Conservation (phyloP, 2,113 vertebrate genomes). For the Parotia lawesii region DNA sequence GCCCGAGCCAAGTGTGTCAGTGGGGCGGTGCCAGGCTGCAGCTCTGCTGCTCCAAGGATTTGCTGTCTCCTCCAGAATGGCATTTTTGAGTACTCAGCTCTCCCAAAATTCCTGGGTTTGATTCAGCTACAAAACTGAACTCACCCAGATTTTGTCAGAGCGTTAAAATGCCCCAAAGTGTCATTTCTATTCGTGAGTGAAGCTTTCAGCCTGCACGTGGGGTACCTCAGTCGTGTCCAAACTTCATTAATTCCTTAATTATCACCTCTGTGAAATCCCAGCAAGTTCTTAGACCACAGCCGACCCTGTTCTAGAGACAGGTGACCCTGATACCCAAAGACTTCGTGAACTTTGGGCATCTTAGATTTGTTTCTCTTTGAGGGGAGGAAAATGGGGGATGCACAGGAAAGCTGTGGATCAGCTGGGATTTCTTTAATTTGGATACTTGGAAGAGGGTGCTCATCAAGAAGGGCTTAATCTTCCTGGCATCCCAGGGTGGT, state of each 20-base stretch:
- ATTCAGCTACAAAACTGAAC: background rate
- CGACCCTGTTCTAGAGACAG: background rate
- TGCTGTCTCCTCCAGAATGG: background rate
- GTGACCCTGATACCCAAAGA: background rate
- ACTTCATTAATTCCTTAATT: background rate
- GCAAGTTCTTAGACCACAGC: background rate
- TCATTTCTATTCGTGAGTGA: background rate
- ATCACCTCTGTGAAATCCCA: background rate
- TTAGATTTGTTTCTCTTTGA: background rate
- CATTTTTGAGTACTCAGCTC: background rate
- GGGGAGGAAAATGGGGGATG: background rate
- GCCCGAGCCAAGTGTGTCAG: background rate
- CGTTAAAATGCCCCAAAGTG: background rate
- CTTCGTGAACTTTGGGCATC: background rate
- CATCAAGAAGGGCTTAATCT: background rate
- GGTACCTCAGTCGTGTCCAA: background rate
- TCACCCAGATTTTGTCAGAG: background rate
- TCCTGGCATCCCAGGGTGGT: too few species aligned
- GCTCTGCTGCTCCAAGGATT: background rate
- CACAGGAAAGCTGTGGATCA: too few species aligned
- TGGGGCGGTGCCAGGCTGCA: background rate
- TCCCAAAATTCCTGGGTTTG: background rate
- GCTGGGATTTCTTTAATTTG: background rate
- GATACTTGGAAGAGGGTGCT: background rate
- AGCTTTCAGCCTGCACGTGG: rapidly evolving